Evolutionary conservation across 2,888 invertebrate genomes (phyloP), one percentile per base, ranked within the genome.

Genomic region (Tetrapedia diversipes): DNA sequence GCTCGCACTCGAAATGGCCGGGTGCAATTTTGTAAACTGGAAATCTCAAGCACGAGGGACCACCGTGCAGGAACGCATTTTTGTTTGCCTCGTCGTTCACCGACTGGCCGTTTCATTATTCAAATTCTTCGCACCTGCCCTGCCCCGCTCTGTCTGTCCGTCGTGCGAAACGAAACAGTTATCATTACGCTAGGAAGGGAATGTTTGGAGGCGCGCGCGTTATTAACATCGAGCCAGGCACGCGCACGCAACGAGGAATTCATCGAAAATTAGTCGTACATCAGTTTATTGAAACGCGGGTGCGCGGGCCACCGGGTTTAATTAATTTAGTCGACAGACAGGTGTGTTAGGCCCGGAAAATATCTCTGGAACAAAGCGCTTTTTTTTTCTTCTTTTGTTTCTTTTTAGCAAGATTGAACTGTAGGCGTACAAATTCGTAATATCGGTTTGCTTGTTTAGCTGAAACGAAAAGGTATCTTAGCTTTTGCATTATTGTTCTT

Each of bases 221-320:
- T 63, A 63, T 69, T 63, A 63, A 69, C 63, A 29, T 54, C 22
- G 14, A 11, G 8, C 2, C 10, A n/a, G 70, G 37, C 24, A 60
- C 53, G 27, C 53, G 27, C 45, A 37, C 54, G 39, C 54, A 29
- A 45, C 37, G 41, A 59, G 69, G 59, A 69, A 72, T 60, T 60
- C 57, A 60, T 72, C 43, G 72, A 69, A 69, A 72, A 70, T 70
- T 71, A 69, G 51, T 71, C n/a, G 59, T 34, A 54, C 27, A 63
- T 63, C 63, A 54, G 69, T 69, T 45, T 29, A 63, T 69, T 54
- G 63, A 54, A 43, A 69, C 19, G 19, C 22, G 19, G 24, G n/a
- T 11, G 47, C 16, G 39, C n/a, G 39, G 29, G 29, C 11, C n/a
- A 22, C 22, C 11, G 7, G n/a, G 22, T 72, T 72, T 70, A 64